phyloP scores from a whole-genome alignment of 2,888 invertebrate genomes.

The Hedychridium roseum region DNA sequence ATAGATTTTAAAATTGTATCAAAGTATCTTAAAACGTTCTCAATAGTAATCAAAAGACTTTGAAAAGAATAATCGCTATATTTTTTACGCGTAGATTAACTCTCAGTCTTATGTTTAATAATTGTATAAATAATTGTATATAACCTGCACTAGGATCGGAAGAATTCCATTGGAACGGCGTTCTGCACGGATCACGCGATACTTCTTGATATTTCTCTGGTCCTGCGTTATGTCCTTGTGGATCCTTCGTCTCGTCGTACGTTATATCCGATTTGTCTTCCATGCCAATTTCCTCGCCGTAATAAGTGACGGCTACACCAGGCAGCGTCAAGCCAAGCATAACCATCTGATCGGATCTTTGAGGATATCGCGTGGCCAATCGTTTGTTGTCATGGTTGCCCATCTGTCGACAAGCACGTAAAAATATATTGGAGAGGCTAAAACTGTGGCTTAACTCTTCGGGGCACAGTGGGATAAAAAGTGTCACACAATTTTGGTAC shows the following conservation, averaged over 20 bases:
- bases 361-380: slow-evolving; percentile 73
- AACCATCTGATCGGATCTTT: slow-evolving; percentile 80
- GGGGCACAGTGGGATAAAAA: too few species aligned
- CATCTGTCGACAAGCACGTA: slow-evolving; percentile 66
- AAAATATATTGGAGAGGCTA: too few species aligned
- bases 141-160: too few species aligned
- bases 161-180: slow-evolving; percentile 88
- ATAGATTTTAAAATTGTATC: too few species aligned
- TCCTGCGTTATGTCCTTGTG: slow-evolving; percentile 69
- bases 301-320: slow-evolving; percentile 79
- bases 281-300: slow-evolving; percentile 83
- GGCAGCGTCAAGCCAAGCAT: slow-evolving; percentile 82
- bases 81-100: too few species aligned
- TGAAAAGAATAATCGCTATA: too few species aligned
- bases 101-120: too few species aligned
- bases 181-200: slow-evolving; percentile 78
- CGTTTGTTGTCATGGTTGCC: slow-evolving; percentile 81
- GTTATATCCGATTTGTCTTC: slow-evolving; percentile 69
- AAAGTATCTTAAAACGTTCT: too few species aligned
- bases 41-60: too few species aligned
- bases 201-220: slow-evolving; percentile 67
- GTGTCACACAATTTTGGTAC: too few species aligned
- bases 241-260: slow-evolving; percentile 71
- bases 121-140: too few species aligned
- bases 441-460: too few species aligned